A percentile compares a stretch with the other conserved stretches of the same genome.
Evolutionary conservation across 2,888 invertebrate species (phyloP).

Genomic region (Sphaerophoria taeniata): DNA sequence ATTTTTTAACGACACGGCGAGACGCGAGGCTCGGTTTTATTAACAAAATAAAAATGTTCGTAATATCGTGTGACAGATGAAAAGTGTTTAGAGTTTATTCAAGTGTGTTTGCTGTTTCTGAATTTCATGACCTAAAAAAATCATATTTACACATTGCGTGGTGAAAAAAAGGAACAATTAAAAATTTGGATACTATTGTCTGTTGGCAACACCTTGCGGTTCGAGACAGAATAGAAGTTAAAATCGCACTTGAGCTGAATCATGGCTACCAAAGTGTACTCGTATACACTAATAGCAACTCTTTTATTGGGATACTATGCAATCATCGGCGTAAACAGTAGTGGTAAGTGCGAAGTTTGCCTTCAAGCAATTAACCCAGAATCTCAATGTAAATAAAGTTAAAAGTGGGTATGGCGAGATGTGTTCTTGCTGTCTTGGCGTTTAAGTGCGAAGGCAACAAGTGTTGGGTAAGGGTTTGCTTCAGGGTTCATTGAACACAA

Average conservation of each 20-base stretch:
- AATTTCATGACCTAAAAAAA: conserved; percentile 59
- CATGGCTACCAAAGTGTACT: conserved; percentile 68
- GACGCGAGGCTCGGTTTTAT: conserved; percentile 2
- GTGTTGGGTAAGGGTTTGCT: neutral
- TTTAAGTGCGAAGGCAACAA: neutral
- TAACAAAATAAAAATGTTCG: conserved; percentile 53
- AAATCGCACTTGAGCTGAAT: conserved; percentile 46
- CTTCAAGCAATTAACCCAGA: conserved; percentile 58
- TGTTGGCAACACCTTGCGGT: conserved; percentile 38
- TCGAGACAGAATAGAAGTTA: conserved; percentile 13
- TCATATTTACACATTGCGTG: conserved; percentile 29
- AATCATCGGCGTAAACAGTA: conserved; percentile 64
- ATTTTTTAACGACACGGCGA: conserved; percentile 9
- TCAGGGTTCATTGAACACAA: conserved; percentile 4
- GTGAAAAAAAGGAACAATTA: conserved; percentile 43
- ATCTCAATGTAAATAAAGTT: conserved; percentile 11
- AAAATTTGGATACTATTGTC: conserved; percentile 7
- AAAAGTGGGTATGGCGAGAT: neutral
- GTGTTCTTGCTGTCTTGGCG: neutral
- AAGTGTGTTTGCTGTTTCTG: conserved; percentile 25
- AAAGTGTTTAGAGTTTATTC: conserved; percentile 46
- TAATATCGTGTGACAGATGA: conserved; percentile 66
- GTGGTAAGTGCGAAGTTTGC: conserved; percentile 61
- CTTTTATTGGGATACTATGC: conserved; percentile 70
- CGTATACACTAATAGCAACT: conserved; percentile 64